A percentile compares a stretch with the other conserved stretches of the same genome.
phyloP scores from a whole-genome alignment of 2,113 vertebrate genomes.

The Glaucidium brasilianum region DNA sequence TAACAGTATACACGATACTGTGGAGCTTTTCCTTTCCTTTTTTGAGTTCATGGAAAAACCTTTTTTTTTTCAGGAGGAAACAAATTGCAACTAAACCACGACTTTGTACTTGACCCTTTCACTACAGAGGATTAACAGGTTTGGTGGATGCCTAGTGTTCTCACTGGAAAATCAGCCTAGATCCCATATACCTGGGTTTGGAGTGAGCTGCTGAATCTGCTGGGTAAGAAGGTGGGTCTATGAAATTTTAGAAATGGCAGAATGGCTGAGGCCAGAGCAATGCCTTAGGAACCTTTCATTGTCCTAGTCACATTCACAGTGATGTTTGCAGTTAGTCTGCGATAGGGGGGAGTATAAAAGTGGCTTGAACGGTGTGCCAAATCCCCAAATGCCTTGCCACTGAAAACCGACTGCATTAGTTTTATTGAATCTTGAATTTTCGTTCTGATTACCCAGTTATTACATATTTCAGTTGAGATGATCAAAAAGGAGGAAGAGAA shows the following conservation, averaged over 20 bases:
- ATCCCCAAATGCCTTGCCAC: background rate
- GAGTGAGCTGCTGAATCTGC: background rate
- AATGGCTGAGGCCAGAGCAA: background rate
- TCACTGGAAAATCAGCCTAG: background rate
- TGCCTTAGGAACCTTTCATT: background rate
- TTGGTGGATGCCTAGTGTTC: background rate
- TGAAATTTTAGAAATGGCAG: background rate
- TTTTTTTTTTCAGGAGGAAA: background rate
- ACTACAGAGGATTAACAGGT: background rate
- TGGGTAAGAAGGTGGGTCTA: background rate
- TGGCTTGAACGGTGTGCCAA: background rate
- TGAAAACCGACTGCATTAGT: background rate
- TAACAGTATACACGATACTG: background rate
- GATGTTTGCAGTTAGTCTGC: background rate
- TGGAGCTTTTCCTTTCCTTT: background rate
- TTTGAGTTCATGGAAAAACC: background rate
- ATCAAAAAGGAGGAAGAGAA: background rate
- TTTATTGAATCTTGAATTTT: background rate
- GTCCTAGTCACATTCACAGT: background rate
- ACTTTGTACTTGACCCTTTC: constrained; percentile 12
- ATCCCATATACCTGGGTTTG: background rate
- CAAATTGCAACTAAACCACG: background rate
- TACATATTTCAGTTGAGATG: background rate
- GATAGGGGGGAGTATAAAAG: background rate
- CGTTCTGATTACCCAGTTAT: background rate